phyloP scores from a whole-genome alignment of 2,797 vertebrate species.

The Glossophaga mutica region DNA sequence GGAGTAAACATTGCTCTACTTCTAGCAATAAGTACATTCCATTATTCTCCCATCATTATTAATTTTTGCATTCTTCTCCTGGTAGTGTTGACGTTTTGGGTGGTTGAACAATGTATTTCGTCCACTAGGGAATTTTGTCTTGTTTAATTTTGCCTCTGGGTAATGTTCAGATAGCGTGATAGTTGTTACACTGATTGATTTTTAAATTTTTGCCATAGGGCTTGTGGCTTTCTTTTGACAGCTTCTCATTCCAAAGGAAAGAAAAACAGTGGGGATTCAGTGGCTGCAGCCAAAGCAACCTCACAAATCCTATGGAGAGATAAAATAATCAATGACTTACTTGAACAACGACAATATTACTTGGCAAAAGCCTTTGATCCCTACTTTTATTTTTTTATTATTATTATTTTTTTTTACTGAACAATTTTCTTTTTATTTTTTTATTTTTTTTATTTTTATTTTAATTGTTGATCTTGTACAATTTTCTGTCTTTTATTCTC shows the following conservation, averaged over 20 bases:
- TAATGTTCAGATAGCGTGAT: neutral
- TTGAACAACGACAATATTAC: conserved; percentile 71
- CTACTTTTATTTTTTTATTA: no score
- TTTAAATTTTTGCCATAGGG: neutral
- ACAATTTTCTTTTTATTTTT: no score
- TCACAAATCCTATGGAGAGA: conserved; percentile 43
- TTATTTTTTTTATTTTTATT: no score
- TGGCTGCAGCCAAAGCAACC: conserved; percentile 66
- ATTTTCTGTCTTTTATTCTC: no score
- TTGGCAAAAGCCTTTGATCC: conserved; percentile 71
- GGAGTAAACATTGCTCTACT: neutral
- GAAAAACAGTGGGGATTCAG: conserved; percentile 40
- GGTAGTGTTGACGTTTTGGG: neutral
- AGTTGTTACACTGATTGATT: conserved; percentile 41
- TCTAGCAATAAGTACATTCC: neutral
- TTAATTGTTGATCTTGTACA: no score
- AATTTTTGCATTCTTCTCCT: neutral
- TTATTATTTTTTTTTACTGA: no score
- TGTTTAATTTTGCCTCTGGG: conserved; percentile 14
- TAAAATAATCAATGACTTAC: conserved; percentile 65
- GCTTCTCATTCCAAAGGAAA: conserved; percentile 20
- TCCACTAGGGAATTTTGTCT: neutral
- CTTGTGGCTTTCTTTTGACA: conserved; percentile 39
- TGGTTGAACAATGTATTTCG: neutral
- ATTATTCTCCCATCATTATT: neutral